These are phyloP conservation scores for Callipepla squamata DNA, from an alignment of 2,113 vertebrate species.

Conservation along the genomic window DNA sequence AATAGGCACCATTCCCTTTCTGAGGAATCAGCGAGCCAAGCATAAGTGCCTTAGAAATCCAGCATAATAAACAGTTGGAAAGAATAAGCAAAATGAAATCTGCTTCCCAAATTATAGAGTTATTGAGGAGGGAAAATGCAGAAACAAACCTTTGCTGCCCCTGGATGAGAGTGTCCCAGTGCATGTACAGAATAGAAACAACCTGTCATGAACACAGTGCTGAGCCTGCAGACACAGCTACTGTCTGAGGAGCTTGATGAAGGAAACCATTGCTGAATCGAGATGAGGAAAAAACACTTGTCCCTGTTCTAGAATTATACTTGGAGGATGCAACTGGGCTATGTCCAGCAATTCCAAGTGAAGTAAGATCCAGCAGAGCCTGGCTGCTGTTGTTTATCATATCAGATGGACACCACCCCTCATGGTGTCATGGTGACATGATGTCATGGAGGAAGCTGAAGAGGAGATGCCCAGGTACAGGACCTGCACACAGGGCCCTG, in stretches of 20 bases:
- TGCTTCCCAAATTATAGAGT: conserved; percentile 3
- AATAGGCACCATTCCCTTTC: conserved; percentile 18
- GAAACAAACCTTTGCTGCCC: not conserved
- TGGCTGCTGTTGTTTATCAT: not conserved
- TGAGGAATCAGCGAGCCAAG: conserved; percentile 21
- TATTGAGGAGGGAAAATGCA: not conserved
- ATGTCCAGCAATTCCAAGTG: not conserved
- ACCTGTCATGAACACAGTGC: not conserved
- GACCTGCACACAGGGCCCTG: not conserved
- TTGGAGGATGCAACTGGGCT: not conserved
- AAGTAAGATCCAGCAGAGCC: not conserved
- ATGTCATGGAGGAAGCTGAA: not conserved
- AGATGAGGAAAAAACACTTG: not conserved
- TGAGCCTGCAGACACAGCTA: not conserved
- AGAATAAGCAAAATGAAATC: conserved; percentile 29
- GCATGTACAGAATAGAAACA: not conserved
- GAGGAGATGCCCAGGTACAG: not conserved
- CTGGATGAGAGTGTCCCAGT: not conserved
- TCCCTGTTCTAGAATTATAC: not conserved
- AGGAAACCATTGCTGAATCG: not conserved
- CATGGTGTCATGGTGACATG: not conserved
- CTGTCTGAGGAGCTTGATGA: fast-evolving
- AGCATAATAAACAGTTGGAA: conserved; percentile 1
- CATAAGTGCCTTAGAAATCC: conserved; percentile 43
- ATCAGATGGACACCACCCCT: not conserved